Percentiles rank a stretch among this genome's conserved stretches.
These are phyloP conservation scores for Semicossyphus pulcher DNA, from an alignment of 2,113 vertebrate genomes.

Conservation along the genomic window DNA sequence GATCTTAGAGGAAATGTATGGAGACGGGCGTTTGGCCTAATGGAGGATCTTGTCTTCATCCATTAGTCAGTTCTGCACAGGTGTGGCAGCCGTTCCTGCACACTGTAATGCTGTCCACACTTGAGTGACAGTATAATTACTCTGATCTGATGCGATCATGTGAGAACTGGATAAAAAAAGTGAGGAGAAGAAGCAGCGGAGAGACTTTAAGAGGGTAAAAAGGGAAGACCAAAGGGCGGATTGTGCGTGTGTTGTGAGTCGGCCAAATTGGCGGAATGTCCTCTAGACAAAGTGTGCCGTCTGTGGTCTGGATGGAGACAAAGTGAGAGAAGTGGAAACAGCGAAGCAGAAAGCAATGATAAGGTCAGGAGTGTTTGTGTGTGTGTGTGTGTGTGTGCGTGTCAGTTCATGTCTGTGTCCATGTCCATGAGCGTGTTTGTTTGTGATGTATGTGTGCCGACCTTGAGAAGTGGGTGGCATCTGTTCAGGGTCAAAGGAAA, in stretches of 20 bases:
- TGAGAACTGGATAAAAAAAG: background rate
- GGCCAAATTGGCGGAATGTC: slow-evolving; percentile 20
- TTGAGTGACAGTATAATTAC: slow-evolving; percentile 34
- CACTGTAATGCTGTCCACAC: background rate
- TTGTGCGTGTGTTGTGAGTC: background rate
- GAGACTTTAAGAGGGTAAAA: background rate
- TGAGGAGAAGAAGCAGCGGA: background rate
- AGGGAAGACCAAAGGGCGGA: background rate
- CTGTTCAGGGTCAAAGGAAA: slow-evolving; percentile 22
- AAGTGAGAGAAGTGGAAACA: slow-evolving; percentile 38
- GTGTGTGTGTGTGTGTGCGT: background rate
- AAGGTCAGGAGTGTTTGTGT: slow-evolving; percentile 18
- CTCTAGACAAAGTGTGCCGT: slow-evolving; percentile 9
- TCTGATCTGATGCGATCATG: background rate
- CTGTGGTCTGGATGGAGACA: slow-evolving; percentile 12
- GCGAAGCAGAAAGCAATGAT: slow-evolving; percentile 23
- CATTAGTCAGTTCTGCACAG: slow-evolving; percentile 35
- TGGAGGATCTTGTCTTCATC: slow-evolving; percentile 47
- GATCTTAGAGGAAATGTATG: slow-evolving; percentile 41
- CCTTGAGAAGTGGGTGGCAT: background rate
- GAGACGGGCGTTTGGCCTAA: slow-evolving; percentile 20
- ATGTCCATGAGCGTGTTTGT: background rate
- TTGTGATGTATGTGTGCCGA: background rate
- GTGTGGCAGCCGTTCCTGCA: slow-evolving; percentile 7
- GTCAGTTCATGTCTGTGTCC: background rate